Conservation (phyloP, 2,888 invertebrate species). For the Linyphia triangularis region DNA sequence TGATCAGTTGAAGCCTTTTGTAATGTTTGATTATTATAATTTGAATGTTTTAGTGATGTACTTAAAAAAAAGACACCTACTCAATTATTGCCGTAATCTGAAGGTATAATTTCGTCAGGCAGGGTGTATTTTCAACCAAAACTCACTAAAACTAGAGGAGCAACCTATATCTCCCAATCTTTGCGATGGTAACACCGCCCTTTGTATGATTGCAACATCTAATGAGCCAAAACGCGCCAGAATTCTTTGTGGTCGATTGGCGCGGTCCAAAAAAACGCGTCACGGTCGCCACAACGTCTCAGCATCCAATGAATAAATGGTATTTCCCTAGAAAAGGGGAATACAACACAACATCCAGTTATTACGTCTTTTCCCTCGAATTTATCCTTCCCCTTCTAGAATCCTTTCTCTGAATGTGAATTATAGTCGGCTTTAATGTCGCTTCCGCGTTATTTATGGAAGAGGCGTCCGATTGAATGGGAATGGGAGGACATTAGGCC, state of each 20-base stretch:
- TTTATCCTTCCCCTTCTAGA: conserved; percentile 17
- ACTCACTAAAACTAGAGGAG: not conserved
- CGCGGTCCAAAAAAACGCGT: not conserved
- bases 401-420: conserved; percentile 35
- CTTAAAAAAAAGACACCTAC: no score
- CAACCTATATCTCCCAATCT: not conserved
- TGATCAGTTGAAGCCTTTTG: no score
- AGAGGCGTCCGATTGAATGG: conserved; percentile 7
- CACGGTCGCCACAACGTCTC: conserved; percentile 23
- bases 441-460: conserved; percentile 40
- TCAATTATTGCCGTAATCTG: no score
- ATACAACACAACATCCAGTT: conserved; percentile 21
- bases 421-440: conserved; percentile 22
- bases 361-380: conserved; percentile 26
- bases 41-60: no score
- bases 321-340: conserved; percentile 30
- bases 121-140: no score
- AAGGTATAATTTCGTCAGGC: no score
- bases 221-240: conserved; percentile 20
- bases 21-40: no score
- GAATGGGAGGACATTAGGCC: not conserved
- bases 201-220: not conserved
- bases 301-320: conserved; percentile 19
- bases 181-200: not conserved
- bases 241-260: conserved; percentile 47